These are phyloP conservation scores for Poecile atricapillus DNA, from an alignment of 2,113 vertebrate species.

Conservation along the genomic window DNA sequence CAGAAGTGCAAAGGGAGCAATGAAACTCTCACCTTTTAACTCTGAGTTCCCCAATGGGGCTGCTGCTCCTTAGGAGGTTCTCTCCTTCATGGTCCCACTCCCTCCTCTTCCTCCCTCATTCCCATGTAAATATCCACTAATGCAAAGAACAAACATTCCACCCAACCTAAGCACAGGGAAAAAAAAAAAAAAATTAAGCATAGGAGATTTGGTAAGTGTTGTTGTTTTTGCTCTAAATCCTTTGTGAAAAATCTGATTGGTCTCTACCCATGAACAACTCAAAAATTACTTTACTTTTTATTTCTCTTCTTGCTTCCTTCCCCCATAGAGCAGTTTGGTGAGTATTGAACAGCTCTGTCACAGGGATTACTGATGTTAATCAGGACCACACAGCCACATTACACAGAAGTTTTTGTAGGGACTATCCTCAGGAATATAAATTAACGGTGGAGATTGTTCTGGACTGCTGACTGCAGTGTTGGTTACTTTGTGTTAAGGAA, in stretches of 20 bases:
- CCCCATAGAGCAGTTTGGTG: not conserved
- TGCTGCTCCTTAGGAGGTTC: not conserved
- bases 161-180: not conserved
- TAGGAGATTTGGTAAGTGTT: not conserved
- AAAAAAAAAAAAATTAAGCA: not conserved
- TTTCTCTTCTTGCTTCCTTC: not conserved
- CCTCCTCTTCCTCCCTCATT: not conserved
- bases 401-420: conserved; percentile 4
- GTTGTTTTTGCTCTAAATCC: not conserved
- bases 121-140: not conserved
- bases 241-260: not conserved
- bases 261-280: not conserved
- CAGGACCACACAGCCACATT: conserved; percentile 24
- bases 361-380: conserved; percentile 36
- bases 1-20: not conserved
- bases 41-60: not conserved
- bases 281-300: not conserved
- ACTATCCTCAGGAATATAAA: conserved; percentile 29
- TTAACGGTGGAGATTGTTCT: not conserved
- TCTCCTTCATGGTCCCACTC: not conserved
- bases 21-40: not conserved
- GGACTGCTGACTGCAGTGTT: conserved; percentile 14
- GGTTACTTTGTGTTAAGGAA: conserved; percentile 19
- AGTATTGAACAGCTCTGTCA: conserved; percentile 1
- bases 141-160: not conserved